Evolutionary conservation across 2,888 invertebrate species (phyloP).

Genomic region (Ormia ochracea): DNA sequence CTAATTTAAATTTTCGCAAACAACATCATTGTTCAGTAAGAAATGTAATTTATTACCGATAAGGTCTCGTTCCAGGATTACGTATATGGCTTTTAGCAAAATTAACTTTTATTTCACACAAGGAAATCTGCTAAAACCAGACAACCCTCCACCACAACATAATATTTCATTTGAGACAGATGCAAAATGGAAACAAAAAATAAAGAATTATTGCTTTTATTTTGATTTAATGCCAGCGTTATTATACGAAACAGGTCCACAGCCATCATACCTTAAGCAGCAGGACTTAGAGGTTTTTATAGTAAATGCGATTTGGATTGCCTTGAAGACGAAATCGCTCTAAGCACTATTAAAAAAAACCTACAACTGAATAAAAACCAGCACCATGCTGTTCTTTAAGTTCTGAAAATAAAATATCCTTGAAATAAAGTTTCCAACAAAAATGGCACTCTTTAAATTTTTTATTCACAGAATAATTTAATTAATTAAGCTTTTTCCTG

Average conservation of each 20-base stretch:
- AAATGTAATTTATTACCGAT: not conserved
- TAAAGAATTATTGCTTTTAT: not conserved
- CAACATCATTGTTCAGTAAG: not conserved
- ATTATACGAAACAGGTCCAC: not conserved
- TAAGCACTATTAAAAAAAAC: not conserved
- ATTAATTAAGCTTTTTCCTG: not conserved
- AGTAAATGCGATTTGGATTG: slow-evolving; percentile 33
- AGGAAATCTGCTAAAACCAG: not conserved
- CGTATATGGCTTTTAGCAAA: not conserved
- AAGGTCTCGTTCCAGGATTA: not conserved
- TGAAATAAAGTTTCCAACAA: not conserved
- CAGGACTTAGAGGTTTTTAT: slow-evolving; percentile 17
- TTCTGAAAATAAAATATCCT: not conserved
- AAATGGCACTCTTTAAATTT: not conserved
- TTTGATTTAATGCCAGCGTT: slow-evolving; percentile 5
- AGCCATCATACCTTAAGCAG: not conserved
- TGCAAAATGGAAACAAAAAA: not conserved
- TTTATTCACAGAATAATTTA: not conserved
- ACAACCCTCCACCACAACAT: not conserved
- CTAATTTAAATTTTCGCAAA: not conserved
- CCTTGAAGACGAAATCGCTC: not conserved
- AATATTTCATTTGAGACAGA: slow-evolving; percentile 17
- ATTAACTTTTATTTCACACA: not conserved
- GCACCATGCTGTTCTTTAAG: not conserved
- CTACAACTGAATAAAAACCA: not conserved